phyloP scores from a whole-genome alignment of 2,888 invertebrate genomes.

The Anthrax anthrax region DNA sequence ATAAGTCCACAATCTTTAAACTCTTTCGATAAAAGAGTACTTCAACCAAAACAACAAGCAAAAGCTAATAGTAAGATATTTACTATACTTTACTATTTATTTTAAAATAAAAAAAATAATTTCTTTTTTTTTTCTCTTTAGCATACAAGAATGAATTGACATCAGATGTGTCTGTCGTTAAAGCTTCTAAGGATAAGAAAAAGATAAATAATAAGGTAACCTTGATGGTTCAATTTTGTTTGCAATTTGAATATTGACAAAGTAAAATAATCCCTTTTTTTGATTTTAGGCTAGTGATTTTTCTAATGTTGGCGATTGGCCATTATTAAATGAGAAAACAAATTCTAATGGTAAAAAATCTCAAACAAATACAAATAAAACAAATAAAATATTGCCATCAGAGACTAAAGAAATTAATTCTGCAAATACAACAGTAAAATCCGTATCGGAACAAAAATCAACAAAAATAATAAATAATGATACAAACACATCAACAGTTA shows the following conservation, averaged over 20 bases:
- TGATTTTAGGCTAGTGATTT: constrained; percentile 67
- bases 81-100: background rate
- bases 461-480: background rate
- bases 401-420: background rate
- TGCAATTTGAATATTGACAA: constrained; percentile 12
- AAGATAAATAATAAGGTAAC: constrained; percentile 46
- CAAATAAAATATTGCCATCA: constrained; percentile 2
- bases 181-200: constrained; percentile 36
- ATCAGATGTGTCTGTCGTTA: constrained; percentile 36
- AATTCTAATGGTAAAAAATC: constrained; percentile 35
- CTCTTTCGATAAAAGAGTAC: constrained; percentile 48
- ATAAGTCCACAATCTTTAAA: constrained; percentile 27
- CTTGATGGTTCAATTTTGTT: too few relatives aligned
- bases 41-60: constrained; percentile 46
- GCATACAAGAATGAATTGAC: constrained; percentile 7
- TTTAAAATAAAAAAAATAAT: too few relatives aligned
- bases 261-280: constrained; percentile 4
- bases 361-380: constrained; percentile 3
- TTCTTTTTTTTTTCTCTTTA: too few relatives aligned
- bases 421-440: background rate
- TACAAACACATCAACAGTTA: background rate
- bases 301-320: constrained; percentile 84
- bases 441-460: constrained; percentile 3
- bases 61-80: constrained; percentile 22
- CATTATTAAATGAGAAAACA: constrained; percentile 58